phyloP scores from a whole-genome alignment of 2,113 vertebrate genomes.

The Elgaria multicarinata region DNA sequence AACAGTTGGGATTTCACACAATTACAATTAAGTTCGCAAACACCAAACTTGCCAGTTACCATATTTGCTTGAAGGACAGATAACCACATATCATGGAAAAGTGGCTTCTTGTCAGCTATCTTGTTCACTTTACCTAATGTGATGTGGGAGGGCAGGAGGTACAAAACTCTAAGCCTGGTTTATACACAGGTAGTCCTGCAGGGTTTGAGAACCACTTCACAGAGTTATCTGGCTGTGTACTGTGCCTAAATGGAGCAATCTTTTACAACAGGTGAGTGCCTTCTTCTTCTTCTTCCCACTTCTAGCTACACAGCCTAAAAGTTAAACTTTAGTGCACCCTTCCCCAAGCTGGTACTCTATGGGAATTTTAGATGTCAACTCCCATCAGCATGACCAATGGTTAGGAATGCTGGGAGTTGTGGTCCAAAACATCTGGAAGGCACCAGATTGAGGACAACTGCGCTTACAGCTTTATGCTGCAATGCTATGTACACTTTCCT shows the following conservation, averaged over 20 bases:
- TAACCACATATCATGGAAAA: not conserved
- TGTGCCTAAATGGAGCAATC: not conserved
- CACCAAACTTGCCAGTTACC: not conserved
- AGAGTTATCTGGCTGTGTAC: not conserved
- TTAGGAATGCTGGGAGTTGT: too few species aligned
- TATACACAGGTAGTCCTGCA: conserved; percentile 34
- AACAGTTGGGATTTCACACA: not conserved
- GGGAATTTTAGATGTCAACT: too few species aligned
- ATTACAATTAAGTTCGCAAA: not conserved
- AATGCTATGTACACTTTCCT: too few species aligned
- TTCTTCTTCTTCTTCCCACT: not conserved
- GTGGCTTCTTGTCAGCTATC: not conserved
- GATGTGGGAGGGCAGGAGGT: conserved; percentile 14
- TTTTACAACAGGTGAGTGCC: not conserved
- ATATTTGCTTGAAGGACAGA: not conserved
- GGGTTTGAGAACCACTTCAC: not conserved
- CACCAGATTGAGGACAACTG: too few species aligned
- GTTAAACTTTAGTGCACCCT: not conserved
- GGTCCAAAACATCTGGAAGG: too few species aligned
- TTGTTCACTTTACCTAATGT: conserved; percentile 7
- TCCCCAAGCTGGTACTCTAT: too few species aligned
- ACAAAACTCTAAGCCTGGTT: not conserved
- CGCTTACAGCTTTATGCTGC: too few species aligned
- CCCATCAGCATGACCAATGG: too few species aligned
- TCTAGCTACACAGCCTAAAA: not conserved